Base-by-base conservation (phyloP, 2,888 invertebrate genomes). In the Aquatica leii region DNA sequence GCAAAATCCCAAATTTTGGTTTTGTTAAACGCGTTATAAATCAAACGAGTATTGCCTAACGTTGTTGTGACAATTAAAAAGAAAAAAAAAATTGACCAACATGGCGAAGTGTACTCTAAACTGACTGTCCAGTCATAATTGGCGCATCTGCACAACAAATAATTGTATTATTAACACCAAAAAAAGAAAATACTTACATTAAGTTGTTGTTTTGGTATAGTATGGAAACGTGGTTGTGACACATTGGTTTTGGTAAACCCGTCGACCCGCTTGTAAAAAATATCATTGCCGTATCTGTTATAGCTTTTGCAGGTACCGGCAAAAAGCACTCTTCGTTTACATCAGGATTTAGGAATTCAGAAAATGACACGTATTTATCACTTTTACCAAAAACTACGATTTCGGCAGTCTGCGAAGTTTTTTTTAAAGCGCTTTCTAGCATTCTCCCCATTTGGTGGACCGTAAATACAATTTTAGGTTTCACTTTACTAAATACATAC, bases 301-400 rank as follows among this genome's bases (percentile, higher is more conserved):
- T n/a, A n/a, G n/a, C n/a, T n/a, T n/a, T n/a, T n/a, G n/a, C n/a
- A n/a, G n/a, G n/a, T n/a, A n/a, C n/a, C n/a, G n/a, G n/a, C n/a
- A n/a, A n/a, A n/a, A n/a, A n/a, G n/a, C n/a, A n/a, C n/a, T 65
- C 35, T 49, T 71, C 71, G 1, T 62, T 61, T 0, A 24, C 40
- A 8, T 68, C 66, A 49, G 69, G 59, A 31, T 76, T 51, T 51
- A 76, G 74, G 15, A 73, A 73, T 0, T 69, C 63, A 43, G 69
- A 69, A 40, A 68, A 61, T 6, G 48, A n/a, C 2, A 65, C 59
- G 12, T 70, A 66, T 37, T 70, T 60, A 8, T 58, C 41, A 1
- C 73, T n/a, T 52, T 71, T 66, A 0, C 74, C 77, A 66, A 74
- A 76, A 35, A 77, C 67, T 2, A 79, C 75, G 17, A 80, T 65